Evolutionary conservation across 2,113 vertebrate species (phyloP).

Genomic region (Carollia perspicillata): DNA sequence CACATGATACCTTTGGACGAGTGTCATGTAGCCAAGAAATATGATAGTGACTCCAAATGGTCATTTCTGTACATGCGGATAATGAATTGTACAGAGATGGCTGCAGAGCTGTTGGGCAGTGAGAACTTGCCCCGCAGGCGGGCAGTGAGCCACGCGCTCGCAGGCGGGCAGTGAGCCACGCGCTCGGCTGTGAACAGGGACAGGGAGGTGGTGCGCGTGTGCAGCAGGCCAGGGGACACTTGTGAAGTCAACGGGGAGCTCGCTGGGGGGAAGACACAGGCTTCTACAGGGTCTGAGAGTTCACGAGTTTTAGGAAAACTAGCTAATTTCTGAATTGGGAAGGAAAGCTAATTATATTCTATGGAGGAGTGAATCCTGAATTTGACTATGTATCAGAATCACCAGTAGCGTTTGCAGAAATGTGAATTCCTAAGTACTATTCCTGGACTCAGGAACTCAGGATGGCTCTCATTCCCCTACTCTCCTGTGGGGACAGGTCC

Average conservation of each 20-base stretch:
- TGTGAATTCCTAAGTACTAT: neutral
- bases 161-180: neutral
- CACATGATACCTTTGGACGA: neutral
- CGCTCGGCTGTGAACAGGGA: neutral
- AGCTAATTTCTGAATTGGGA: neutral
- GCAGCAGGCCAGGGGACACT: neutral
- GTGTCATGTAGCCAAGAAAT: constrained; percentile 10
- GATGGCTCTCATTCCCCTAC: neutral
- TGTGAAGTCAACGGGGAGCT: neutral
- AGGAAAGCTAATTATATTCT: neutral
- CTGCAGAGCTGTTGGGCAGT: neutral
- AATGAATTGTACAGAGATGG: constrained; percentile 51
- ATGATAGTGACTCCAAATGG: constrained; percentile 54
- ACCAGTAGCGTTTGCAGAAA: neutral
- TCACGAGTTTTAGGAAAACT: neutral
- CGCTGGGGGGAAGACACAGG: neutral
- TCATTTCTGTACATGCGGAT: constrained; percentile 45
- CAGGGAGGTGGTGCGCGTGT: neutral
- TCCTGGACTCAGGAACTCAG: neutral
- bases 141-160: neutral
- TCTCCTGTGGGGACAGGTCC: neutral
- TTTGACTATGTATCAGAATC: neutral
- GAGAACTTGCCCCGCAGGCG: constrained; percentile 11
- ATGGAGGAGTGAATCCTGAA: neutral
- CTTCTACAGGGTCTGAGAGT: neutral